Base-by-base conservation (phyloP, 2,113 vertebrate genomes). In the Nothocercus nigrocapillus region DNA sequence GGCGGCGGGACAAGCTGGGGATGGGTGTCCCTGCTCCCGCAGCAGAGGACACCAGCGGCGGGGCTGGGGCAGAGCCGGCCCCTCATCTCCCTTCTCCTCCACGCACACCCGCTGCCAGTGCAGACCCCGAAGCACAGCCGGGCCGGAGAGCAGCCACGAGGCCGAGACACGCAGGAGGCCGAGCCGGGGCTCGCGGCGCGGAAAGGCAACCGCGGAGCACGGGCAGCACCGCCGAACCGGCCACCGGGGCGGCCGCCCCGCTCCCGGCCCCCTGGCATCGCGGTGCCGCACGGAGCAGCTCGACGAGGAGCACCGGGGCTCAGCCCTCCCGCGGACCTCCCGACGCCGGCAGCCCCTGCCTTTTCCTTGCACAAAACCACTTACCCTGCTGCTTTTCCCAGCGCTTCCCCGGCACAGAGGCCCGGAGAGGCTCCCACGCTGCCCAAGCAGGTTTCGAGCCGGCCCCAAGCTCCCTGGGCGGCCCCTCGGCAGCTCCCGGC, bases 391-490 rank as follows among this genome's bases (percentile, higher is more conserved):
- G 24, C 24, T 36, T 49, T 21, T 11, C 51, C 21, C 51, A 11
- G 51, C 32, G 21, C 47, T 49, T 5, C 11, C 75, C 44, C 0
- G 3, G 5, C 44, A 2, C 54, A 22, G 76, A 49, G 49, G 2
- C 1, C 15, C 79, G 30, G 13, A 7, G 88, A 90, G 45, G 73
- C 13, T 87, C 45, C 69, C 0, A 0, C 4, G 11, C 5, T 40
- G 21, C 88, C 40, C 63, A 2, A 36, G 38, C 49, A 7, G 64
- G 3, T 40, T 68, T 36, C 36, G 42, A 22, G 3, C 19, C 0
- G 0, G 42, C 20, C 59, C 82, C 27, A 6, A 63, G 76, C 72
- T 70, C 2, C 0, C 2, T 1, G 1, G 11, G 72, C 30, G 1
- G 30, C 21, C 89, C 51, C 81, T 66, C 58, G 0, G 0, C 42